Evolutionary conservation across 2,797 vertebrate genomes (phyloP).

Genomic region (Megalops cyprinoides): DNA sequence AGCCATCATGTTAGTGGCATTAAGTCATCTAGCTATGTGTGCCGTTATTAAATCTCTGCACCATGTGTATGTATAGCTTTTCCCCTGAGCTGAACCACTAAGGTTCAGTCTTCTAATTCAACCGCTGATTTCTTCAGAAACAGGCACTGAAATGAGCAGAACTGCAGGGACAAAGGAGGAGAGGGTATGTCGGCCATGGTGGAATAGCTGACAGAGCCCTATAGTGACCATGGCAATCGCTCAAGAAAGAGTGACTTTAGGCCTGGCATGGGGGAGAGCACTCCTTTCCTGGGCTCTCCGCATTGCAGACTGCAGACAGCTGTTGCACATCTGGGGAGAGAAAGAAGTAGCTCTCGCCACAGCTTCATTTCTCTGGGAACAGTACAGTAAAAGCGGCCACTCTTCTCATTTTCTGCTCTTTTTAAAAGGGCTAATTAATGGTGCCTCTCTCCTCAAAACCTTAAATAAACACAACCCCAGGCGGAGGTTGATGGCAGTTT

Average conservation of each 20-base stretch:
- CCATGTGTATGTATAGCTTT: conserved; percentile 32
- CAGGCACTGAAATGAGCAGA: conserved; percentile 29
- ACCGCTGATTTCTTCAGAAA: conserved; percentile 15
- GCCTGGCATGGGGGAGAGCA: conserved; percentile 43
- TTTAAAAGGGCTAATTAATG: conserved; percentile 46
- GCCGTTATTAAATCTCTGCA: conserved; percentile 35
- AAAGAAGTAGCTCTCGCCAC: conserved; percentile 27
- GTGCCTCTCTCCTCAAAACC: conserved; percentile 35
- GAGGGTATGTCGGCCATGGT: conserved; percentile 14
- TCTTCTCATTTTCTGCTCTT: conserved; percentile 36
- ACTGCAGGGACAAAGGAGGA: conserved; percentile 33
- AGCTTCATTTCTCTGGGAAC: conserved; percentile 37
- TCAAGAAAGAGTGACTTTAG: conserved; percentile 42
- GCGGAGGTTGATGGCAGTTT: conserved; percentile 32
- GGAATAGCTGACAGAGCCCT: conserved; percentile 38
- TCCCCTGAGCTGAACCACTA: conserved; percentile 30
- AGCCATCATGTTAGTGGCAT: conserved; percentile 38
- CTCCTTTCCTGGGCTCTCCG: conserved; percentile 35
- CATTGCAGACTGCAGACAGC: conserved; percentile 51
- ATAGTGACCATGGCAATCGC: not conserved
- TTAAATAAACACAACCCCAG: conserved; percentile 43
- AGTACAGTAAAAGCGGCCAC: conserved; percentile 42
- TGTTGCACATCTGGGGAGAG: conserved; percentile 55
- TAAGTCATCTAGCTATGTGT: conserved; percentile 42
- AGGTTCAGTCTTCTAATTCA: conserved; percentile 36